Evolutionary conservation across 2,888 invertebrate species (phyloP).

Genomic region (Alviniconcha strummeri): DNA sequence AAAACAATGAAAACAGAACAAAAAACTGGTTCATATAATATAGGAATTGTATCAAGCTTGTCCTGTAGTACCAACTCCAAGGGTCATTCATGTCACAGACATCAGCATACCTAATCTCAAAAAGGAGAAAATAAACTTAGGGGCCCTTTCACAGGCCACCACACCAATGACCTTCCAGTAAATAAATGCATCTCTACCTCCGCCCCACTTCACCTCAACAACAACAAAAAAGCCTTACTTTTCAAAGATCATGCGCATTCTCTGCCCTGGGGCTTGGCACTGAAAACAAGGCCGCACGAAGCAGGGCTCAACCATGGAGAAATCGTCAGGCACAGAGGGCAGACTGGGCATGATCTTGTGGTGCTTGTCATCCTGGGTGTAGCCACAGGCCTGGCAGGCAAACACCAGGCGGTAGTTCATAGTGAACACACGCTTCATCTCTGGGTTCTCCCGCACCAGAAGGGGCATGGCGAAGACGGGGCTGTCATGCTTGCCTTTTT

Average conservation of each 20-base stretch:
- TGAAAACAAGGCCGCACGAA: constrained; percentile 62
- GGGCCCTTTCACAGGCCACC: too few relatives aligned
- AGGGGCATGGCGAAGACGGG: constrained; percentile 68
- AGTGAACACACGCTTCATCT: constrained; percentile 55
- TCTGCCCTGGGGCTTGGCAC: constrained; percentile 60
- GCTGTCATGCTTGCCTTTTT: constrained; percentile 66
- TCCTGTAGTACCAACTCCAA: too few relatives aligned
- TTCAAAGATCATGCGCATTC: constrained; percentile 59
- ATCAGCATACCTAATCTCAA: too few relatives aligned
- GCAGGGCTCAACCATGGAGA: constrained; percentile 55
- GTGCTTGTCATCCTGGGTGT: constrained; percentile 50
- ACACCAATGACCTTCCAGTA: too few relatives aligned
- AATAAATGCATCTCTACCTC: too few relatives aligned
- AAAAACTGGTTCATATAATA: too few relatives aligned
- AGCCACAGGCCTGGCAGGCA: constrained; percentile 54
- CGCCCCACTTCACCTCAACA: too few relatives aligned
- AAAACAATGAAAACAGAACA: too few relatives aligned
- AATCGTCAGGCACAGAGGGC: constrained; percentile 58
- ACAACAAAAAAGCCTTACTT: constrained; percentile 47
- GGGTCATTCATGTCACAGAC: too few relatives aligned
- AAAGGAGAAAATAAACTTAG: too few relatives aligned
- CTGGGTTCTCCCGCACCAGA: constrained; percentile 52
- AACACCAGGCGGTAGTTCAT: constrained; percentile 57
- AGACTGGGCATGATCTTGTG: constrained; percentile 62
- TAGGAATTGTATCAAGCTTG: too few relatives aligned